A percentile compares a stretch with the other conserved stretches of the same genome.
Evolutionary conservation across 2,888 invertebrate species (phyloP).

Genomic region (Rhamnusium bicolor): DNA sequence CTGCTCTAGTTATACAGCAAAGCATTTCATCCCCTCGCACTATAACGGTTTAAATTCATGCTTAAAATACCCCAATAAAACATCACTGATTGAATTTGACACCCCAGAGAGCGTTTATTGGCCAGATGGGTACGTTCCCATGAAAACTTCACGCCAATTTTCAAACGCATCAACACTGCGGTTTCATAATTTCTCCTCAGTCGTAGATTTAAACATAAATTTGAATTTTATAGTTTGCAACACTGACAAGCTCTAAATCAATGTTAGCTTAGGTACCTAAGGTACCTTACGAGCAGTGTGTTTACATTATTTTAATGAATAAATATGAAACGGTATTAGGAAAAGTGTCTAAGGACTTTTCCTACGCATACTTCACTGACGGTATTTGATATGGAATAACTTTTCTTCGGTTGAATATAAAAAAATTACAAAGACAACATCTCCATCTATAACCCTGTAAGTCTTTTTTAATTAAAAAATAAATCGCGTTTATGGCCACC

Average conservation of each 20-base stretch:
- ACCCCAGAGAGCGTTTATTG: slow-evolving; percentile 69
- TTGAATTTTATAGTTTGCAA: neutral
- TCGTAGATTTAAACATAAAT: neutral
- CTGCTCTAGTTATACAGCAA: neutral
- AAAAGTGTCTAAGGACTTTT: too few species aligned
- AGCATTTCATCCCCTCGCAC: slow-evolving; percentile 34
- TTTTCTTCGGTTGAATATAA: too few species aligned
- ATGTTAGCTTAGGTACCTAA: neutral
- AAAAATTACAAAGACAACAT: too few species aligned
- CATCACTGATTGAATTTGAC: slow-evolving; percentile 70
- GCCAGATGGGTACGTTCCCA: slow-evolving; percentile 67
- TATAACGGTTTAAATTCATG: slow-evolving; percentile 60
- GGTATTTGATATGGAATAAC: too few species aligned
- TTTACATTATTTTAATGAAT: too few species aligned
- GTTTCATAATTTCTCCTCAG: slow-evolving; percentile 39
- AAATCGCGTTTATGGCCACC: too few species aligned
- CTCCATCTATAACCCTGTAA: too few species aligned
- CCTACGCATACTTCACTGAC: too few species aligned
- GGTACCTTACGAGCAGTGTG: too few species aligned
- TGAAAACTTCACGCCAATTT: slow-evolving; percentile 50
- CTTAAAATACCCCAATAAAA: slow-evolving; percentile 70
- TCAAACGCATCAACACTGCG: slow-evolving; percentile 38
- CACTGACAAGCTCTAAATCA: neutral
- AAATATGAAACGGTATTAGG: too few species aligned
- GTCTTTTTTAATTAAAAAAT: too few species aligned